phyloP scores from a whole-genome alignment of 2,113 vertebrate genomes.

The Atherinomorus stipes region DNA sequence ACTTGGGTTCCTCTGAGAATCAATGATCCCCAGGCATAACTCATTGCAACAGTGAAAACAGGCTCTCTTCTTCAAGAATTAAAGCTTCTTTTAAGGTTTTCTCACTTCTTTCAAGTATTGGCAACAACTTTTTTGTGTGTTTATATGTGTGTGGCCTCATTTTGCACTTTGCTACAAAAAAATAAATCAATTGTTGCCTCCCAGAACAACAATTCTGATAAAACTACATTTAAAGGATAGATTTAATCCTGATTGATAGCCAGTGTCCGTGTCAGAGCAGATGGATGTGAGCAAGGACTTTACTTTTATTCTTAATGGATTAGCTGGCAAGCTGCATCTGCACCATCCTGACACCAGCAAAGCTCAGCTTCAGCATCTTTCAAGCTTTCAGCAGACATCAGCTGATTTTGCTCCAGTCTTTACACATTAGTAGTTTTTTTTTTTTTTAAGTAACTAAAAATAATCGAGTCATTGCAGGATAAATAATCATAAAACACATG shows the following conservation, averaged over 20 bases:
- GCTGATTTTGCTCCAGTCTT: background rate
- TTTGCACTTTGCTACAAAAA: background rate
- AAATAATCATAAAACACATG: no score
- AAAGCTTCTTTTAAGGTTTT: background rate
- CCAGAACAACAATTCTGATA: background rate
- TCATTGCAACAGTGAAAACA: background rate
- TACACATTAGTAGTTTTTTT: background rate
- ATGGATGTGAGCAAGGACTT: conserved; percentile 1
- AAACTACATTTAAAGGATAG: background rate
- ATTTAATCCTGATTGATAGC: background rate
- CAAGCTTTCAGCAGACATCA: background rate
- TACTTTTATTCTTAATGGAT: conserved; percentile 32
- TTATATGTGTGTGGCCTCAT: background rate
- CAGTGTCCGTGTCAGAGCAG: background rate
- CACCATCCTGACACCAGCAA: conserved; percentile 35
- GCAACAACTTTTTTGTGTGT: background rate
- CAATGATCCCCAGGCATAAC: conserved; percentile 35
- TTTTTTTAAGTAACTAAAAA: background rate
- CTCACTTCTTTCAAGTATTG: no score
- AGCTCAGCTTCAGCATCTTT: conserved; percentile 50
- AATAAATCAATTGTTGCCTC: background rate
- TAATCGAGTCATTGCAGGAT: no score
- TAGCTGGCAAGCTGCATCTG: conserved; percentile 47
- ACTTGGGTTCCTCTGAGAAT: conserved; percentile 39
- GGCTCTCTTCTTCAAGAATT: background rate